These are phyloP conservation scores for Trididemnum nubilum DNA, from an alignment of 23 tunicate species.

Conservation along the genomic window DNA sequence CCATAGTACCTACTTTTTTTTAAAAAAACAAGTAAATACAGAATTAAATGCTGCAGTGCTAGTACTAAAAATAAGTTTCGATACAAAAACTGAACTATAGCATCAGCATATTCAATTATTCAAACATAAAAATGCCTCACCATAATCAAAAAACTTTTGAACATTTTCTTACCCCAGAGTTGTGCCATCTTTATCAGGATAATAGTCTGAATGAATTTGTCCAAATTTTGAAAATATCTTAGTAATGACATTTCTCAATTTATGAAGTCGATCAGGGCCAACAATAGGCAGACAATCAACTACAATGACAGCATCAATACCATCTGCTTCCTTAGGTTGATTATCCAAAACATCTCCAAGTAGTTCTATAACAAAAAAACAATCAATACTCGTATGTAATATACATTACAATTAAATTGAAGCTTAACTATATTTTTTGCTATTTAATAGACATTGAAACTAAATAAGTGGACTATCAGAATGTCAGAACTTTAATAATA, in stretches of 20 bases:
- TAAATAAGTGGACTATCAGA: too few species aligned
- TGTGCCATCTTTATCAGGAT: constrained; percentile 66
- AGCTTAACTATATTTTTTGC: neutral
- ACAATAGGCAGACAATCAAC: constrained; percentile 88
- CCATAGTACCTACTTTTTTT: too few species aligned
- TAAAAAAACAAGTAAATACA: too few species aligned
- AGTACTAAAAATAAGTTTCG: too few species aligned
- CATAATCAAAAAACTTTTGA: too few species aligned
- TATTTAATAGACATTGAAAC: too few species aligned
- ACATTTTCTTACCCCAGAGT: constrained; percentile 75
- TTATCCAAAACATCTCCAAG: constrained; percentile 69
- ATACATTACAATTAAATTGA: neutral
- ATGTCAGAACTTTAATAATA: too few species aligned
- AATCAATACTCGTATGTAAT: too few species aligned
- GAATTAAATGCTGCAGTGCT: too few species aligned
- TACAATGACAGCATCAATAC: constrained; percentile 83
- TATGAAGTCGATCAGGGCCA: constrained; percentile 58
- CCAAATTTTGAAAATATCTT: constrained; percentile 88
- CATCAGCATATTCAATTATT: too few species aligned
- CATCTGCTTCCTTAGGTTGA: constrained; percentile 95
- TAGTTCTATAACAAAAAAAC: constrained; percentile 48
- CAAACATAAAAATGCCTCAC: too few species aligned
- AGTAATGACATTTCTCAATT: constrained; percentile 63
- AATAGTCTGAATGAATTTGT: constrained; percentile 60
- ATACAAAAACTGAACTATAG: too few species aligned